Evolutionary conservation across 2,113 vertebrate genomes (phyloP).

Genomic region (Perca schrenkii): DNA sequence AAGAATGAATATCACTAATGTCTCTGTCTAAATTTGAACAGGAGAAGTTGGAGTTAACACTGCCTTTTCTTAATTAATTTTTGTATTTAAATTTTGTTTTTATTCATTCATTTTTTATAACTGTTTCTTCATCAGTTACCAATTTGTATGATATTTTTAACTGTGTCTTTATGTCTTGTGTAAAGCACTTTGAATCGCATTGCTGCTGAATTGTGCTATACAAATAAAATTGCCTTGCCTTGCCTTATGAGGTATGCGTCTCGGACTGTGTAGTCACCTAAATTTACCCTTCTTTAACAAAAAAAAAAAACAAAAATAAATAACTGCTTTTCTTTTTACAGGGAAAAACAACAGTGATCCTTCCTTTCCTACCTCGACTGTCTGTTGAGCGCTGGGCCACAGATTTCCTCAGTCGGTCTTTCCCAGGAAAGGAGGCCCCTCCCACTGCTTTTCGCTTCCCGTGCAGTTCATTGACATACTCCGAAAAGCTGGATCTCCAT

Average conservation of each 20-base stretch:
- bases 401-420: constrained; percentile 93
- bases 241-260: background rate
- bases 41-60: background rate
- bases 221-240: too few relatives aligned
- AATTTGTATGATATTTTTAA: too few relatives aligned
- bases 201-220: too few relatives aligned
- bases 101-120: too few relatives aligned
- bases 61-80: too few relatives aligned
- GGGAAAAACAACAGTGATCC: background rate
- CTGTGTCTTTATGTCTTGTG: too few relatives aligned
- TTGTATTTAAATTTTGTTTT: too few relatives aligned
- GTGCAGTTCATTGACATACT: constrained; percentile 94
- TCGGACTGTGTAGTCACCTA: too few relatives aligned
- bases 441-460: constrained; percentile 81
- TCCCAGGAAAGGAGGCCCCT: constrained; percentile 88
- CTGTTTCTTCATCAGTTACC: too few relatives aligned
- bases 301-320: background rate
- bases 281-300: background rate
- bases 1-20: background rate
- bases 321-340: background rate
- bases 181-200: too few relatives aligned
- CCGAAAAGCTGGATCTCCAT: constrained; percentile 94
- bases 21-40: background rate
- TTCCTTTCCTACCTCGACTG: constrained; percentile 49
- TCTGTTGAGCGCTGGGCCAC: constrained; percentile 72